Evolutionary conservation across 2,797 vertebrate genomes (phyloP), one percentile per base, ranked within the genome.

Genomic region (Momotus momota): DNA sequence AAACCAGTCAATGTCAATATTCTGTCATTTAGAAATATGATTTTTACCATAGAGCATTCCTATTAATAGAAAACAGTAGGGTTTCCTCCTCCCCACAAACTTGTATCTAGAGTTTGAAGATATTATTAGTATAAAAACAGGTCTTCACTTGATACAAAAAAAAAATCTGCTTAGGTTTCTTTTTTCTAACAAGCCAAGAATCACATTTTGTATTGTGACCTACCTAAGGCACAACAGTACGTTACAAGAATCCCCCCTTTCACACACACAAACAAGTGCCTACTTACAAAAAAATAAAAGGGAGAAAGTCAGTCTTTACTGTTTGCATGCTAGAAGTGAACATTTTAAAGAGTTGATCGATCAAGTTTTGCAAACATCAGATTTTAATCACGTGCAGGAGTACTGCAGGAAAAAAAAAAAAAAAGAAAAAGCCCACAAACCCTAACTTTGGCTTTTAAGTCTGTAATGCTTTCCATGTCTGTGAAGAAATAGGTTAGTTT

Each of bases 1-100:
- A 49, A 55, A 81, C 61, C 73, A 92, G 60, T 48, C 72, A 85
- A 52, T 62, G 70, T 80, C 96, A 94, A 79, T 67, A 93, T n/a
- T 66, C 70, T 66, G 51, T 78, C 93, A 92, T 60, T 86, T n/a
- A 57, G 29, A 69, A 81, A 48, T 25, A 66, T 15, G 14, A 65
- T 72, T 93, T 88, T 83, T 66, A 84, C 31, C 49, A 69, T 54
- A 75, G 92, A 92, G 46, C 41, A 38, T 38, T 86, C 18, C 18
- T 27, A 81, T 57, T 67, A 92, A 49, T 6, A 79, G 5, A 64
- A 55, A 79, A 26, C 14, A 75, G 19, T 2, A 6, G 4, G 7
- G 1, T 18, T 19, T 16, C 41, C 23, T 12, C 6, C 7, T 17
- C 46, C 46, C 19, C 26, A 11, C 6, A 58, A 61, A 77, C 29